A percentile compares a stretch with the other conserved stretches of the same genome.
Evolutionary conservation across 2,888 invertebrate genomes (phyloP).

Genomic region (Cantharis flavilabris): DNA sequence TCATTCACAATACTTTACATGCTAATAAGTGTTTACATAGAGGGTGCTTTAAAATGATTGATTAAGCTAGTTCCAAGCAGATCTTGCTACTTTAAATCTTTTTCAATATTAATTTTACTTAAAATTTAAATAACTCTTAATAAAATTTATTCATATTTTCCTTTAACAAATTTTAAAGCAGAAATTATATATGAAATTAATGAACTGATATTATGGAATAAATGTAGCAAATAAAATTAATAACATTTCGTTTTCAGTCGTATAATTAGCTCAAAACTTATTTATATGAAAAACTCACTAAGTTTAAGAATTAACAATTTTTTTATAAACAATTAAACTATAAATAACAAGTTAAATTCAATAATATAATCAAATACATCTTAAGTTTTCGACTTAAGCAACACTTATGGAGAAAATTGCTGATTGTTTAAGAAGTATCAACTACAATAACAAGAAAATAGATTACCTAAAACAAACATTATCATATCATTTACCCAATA

Average conservation of each 20-base stretch:
- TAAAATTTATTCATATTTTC: background rate
- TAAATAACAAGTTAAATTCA: too few relatives aligned
- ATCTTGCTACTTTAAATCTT: background rate
- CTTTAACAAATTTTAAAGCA: background rate
- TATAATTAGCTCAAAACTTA: too few relatives aligned
- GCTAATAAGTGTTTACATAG: conserved; percentile 1
- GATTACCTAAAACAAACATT: too few relatives aligned
- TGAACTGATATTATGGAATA: background rate
- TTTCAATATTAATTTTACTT: background rate
- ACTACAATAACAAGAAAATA: too few relatives aligned
- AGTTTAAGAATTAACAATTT: too few relatives aligned
- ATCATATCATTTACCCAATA: too few relatives aligned
- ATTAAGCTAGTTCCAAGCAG: background rate
- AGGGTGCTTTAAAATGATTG: conserved; percentile 1
- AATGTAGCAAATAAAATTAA: background rate
- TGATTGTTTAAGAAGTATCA: too few relatives aligned
- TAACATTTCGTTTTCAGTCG: background rate
- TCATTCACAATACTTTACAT: background rate
- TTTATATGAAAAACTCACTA: too few relatives aligned
- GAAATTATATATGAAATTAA: background rate
- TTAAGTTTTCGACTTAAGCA: too few relatives aligned
- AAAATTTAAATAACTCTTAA: background rate
- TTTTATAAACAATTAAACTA: too few relatives aligned
- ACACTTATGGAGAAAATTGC: too few relatives aligned
- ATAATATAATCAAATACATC: too few relatives aligned